Evolutionary conservation across 1,140 invertebrate genomes (phyloP).

Genomic region (Episyrphus balteatus): DNA sequence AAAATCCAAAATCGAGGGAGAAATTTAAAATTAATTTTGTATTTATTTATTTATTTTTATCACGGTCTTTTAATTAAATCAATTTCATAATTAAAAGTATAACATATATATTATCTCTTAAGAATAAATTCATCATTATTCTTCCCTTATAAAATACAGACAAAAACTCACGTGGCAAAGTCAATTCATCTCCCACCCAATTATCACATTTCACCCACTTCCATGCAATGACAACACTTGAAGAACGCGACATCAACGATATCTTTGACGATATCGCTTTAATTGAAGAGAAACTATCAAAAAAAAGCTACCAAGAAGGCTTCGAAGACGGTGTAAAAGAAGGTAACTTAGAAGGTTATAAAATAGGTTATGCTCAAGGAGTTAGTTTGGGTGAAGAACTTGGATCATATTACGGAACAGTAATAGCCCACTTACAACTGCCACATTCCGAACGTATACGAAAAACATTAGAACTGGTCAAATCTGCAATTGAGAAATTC

Average conservation of each 20-base stretch:
- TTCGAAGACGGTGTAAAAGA: constrained; percentile 39
- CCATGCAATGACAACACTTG: constrained; percentile 2
- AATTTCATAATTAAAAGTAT: too few relatives aligned
- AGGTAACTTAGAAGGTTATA: constrained; percentile 50
- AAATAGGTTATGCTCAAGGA: constrained; percentile 53
- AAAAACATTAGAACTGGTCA: constrained; percentile 43
- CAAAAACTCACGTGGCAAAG: too few relatives aligned
- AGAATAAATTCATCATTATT: too few relatives aligned
- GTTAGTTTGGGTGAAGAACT: constrained; percentile 51
- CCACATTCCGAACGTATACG: constrained; percentile 32
- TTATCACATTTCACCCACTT: too few relatives aligned
- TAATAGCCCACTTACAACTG: constrained; percentile 30
- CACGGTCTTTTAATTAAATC: too few relatives aligned
- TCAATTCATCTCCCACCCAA: constrained; percentile 28
- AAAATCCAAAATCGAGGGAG: too few relatives aligned
- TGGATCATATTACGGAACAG: constrained; percentile 44
- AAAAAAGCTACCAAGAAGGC: constrained; percentile 49
- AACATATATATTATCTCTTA: too few relatives aligned
- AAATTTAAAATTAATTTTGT: too few relatives aligned
- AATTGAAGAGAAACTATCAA: constrained; percentile 44
- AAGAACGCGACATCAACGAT: constrained; percentile 50
- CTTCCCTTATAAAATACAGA: too few relatives aligned
- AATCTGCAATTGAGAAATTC: constrained; percentile 50
- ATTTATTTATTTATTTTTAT: too few relatives aligned
- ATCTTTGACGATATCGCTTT: constrained; percentile 49